Conservation (phyloP, 2,888 invertebrate genomes). For the Drosophila leonis region DNA sequence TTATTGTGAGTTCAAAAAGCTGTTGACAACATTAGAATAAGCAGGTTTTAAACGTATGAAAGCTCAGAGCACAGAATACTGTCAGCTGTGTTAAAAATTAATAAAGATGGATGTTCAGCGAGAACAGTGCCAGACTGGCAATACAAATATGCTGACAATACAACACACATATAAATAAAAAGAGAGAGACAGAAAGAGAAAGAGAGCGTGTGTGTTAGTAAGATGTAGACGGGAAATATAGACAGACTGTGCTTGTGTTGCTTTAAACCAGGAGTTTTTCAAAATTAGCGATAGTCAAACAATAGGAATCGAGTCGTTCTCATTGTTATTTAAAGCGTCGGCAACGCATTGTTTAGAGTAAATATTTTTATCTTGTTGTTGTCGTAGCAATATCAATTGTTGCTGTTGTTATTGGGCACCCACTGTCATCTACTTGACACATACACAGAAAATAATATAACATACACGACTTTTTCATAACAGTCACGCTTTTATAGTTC, state of each 20-base stretch:
- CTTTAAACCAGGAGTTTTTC: constrained; percentile 42
- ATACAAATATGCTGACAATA: constrained; percentile 13
- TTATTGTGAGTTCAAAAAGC: neutral
- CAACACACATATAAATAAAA: constrained; percentile 15
- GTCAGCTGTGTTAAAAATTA: neutral
- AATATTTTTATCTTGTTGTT: constrained; percentile 8
- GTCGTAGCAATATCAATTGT: constrained; percentile 5
- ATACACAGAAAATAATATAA: constrained; percentile 46
- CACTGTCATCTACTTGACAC: constrained; percentile 65
- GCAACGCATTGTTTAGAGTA: constrained; percentile 60
- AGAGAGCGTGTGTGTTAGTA: neutral
- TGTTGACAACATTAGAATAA: constrained; percentile 2
- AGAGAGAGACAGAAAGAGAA: constrained; percentile 3
- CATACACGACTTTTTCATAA: constrained; percentile 72
- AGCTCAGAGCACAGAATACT: neutral
- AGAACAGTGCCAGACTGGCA: neutral
- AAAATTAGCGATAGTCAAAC: constrained; percentile 44
- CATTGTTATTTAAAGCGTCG: constrained; percentile 59
- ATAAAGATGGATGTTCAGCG: neutral
- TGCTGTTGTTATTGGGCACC: constrained; percentile 17
- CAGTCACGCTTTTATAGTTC: constrained; percentile 65
- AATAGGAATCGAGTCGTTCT: constrained; percentile 44
- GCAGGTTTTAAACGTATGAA: neutral
- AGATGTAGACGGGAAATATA: neutral
- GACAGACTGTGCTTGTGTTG: neutral